A percentile compares a stretch with the other conserved stretches of the same genome.
phyloP scores from a whole-genome alignment of 2,797 vertebrate genomes.

The Lerista edwardsae region DNA sequence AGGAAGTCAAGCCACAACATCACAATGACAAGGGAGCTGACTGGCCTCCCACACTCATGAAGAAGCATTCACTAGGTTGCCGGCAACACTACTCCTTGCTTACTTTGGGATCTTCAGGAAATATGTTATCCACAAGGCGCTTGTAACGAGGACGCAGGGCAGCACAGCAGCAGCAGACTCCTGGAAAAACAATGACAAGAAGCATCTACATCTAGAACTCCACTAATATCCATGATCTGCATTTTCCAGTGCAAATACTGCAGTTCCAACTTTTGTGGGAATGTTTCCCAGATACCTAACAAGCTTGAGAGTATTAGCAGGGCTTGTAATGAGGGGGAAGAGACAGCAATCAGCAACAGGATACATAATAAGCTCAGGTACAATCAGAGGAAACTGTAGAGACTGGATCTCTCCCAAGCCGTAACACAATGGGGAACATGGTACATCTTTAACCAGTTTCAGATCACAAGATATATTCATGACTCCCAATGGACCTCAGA shows the following conservation, averaged over 20 bases:
- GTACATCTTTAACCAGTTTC: not conserved
- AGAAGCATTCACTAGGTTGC: not conserved
- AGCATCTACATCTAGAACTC: not conserved
- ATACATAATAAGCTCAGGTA: not conserved
- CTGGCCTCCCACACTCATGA: not conserved
- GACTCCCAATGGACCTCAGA: not conserved
- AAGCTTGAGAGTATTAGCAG: not conserved
- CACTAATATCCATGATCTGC: not conserved
- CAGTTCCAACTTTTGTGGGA: not conserved
- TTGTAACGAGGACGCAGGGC: constrained; percentile 95
- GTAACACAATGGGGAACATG: no score
- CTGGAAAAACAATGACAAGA: constrained; percentile 72
- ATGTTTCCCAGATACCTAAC: not conserved
- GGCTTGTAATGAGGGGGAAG: not conserved
- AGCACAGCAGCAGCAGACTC: constrained; percentile 94
- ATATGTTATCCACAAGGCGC: constrained; percentile 97
- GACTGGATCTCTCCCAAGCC: not conserved
- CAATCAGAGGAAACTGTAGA: not conserved
- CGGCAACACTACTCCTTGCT: constrained; percentile 63
- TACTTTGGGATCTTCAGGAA: constrained; percentile 96
- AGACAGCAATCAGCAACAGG: not conserved
- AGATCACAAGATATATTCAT: not conserved
- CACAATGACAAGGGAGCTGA: not conserved
- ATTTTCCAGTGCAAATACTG: not conserved
- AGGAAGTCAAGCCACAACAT: no score